phyloP scores from a whole-genome alignment of 2,888 invertebrate genomes.

The Pelosia muscerda region DNA sequence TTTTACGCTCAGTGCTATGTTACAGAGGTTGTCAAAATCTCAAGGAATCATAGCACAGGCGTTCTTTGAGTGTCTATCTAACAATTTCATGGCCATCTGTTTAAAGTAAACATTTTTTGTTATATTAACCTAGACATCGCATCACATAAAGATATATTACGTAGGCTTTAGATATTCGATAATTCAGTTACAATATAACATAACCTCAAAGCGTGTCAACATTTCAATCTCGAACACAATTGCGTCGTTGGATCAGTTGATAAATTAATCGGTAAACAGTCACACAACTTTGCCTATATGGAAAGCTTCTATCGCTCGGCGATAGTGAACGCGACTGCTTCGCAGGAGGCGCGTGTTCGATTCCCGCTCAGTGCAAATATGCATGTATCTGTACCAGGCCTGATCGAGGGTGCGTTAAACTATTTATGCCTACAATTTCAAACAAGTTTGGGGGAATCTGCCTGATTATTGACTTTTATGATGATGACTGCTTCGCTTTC shows the following conservation, averaged over 20 bases:
- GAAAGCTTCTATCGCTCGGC: no score
- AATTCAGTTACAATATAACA: slow-evolving; percentile 18
- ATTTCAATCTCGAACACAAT: not conserved
- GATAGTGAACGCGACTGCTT: no score
- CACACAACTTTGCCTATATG: no score
- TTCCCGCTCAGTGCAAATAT: no score
- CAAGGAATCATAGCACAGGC: not conserved
- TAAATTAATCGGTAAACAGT: not conserved
- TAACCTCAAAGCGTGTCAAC: slow-evolving; percentile 16
- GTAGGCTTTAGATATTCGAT: slow-evolving; percentile 8
- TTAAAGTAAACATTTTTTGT: slow-evolving; percentile 11
- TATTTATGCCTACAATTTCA: no score
- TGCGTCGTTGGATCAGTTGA: slow-evolving; percentile 2
- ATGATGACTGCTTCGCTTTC: not conserved
- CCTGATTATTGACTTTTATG: no score
- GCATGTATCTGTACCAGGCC: no score
- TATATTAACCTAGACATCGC: slow-evolving; percentile 7
- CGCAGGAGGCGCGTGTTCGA: no score
- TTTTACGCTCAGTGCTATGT: no score
- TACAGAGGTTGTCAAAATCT: no score
- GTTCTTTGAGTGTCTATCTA: not conserved
- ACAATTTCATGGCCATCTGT: not conserved
- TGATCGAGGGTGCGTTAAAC: no score
- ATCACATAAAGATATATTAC: slow-evolving; percentile 3
- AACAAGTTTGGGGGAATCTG: no score